These are phyloP conservation scores for Cladorhizidae sp. DNA, from an alignment of 37 sponge, comb jelly and placozoan genomes.

Conservation along the genomic window DNA sequence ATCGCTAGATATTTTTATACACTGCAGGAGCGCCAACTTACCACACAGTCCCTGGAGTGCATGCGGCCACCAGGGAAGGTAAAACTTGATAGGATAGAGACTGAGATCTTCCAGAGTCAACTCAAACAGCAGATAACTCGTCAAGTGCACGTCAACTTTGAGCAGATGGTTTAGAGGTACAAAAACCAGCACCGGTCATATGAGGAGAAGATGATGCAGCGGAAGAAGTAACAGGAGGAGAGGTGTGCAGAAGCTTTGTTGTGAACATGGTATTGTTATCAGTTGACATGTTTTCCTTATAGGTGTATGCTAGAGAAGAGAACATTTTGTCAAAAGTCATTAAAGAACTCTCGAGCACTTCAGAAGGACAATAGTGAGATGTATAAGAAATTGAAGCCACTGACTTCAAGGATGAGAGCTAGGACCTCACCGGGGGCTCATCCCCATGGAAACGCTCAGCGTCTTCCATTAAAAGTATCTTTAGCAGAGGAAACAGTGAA, in stretches of 20 bases:
- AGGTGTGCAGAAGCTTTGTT: neutral
- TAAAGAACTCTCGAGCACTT: slow-evolving; percentile 37
- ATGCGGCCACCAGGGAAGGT: slow-evolving; percentile 67
- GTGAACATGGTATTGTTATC: neutral
- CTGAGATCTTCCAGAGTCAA: slow-evolving; percentile 62
- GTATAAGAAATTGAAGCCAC: slow-evolving; percentile 57
- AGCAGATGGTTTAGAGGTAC: slow-evolving; percentile 72
- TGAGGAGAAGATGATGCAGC: slow-evolving; percentile 14
- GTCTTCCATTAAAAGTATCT: neutral
- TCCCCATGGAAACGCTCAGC: neutral
- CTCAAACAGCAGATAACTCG: slow-evolving; percentile 82
- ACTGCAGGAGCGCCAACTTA: slow-evolving; percentile 59
- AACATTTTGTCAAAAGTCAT: slow-evolving; percentile 44
- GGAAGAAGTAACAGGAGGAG: slow-evolving; percentile 3
- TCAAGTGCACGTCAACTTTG: slow-evolving; percentile 87
- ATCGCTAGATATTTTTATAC: neutral
- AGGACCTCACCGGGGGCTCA: neutral
- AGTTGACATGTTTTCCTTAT: neutral
- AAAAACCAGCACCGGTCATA: slow-evolving; percentile 43
- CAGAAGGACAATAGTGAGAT: slow-evolving; percentile 51
- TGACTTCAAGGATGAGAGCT: neutral
- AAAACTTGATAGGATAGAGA: slow-evolving; percentile 69
- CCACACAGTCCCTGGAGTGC: slow-evolving; percentile 73
- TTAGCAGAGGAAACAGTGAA: slow-evolving; percentile 19
- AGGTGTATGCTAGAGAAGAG: slow-evolving; percentile 23